Percentiles rank a stretch among this genome's conserved stretches.
These are phyloP conservation scores for Gobiocypris rarus DNA, from an alignment of 2,113 vertebrate species.

Conservation along the genomic window DNA sequence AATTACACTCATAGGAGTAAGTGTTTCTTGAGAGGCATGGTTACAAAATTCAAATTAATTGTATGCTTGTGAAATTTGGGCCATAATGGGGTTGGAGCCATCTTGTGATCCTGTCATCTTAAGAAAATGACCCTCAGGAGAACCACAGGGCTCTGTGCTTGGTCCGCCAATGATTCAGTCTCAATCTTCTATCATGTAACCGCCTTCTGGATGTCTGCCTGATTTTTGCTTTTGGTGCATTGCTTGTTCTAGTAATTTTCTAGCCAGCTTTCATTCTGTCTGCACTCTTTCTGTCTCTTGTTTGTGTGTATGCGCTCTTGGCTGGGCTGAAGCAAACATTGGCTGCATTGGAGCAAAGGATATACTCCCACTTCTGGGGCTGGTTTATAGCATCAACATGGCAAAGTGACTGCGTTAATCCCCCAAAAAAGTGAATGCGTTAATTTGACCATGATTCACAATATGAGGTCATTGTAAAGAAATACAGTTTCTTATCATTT, in stretches of 20 bases:
- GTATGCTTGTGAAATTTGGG: constrained; percentile 3
- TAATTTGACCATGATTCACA: background rate
- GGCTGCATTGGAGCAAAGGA: constrained; percentile 70
- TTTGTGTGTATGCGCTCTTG: constrained; percentile 63
- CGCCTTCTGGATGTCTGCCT: constrained; percentile 25
- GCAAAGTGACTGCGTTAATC: constrained; percentile 68
- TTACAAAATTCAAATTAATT: background rate
- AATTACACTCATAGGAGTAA: background rate
- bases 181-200: background rate
- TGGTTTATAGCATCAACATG: constrained; percentile 76
- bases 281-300: constrained; percentile 12
- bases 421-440: too few relatives aligned
- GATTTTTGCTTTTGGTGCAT: background rate
- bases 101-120: constrained; percentile 11
- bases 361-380: constrained; percentile 80
- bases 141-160: background rate
- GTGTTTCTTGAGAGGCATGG: background rate
- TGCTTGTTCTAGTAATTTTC: constrained; percentile 6
- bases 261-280: background rate
- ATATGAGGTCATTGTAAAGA: background rate
- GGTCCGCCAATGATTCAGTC: constrained; percentile 2
- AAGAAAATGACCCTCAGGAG: constrained; percentile 26
- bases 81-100: background rate
- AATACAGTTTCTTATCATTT: background rate
- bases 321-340: constrained; percentile 73